Conservation (phyloP, 2,113 vertebrate genomes). For the Brachyhypopomus gauderio region DNA sequence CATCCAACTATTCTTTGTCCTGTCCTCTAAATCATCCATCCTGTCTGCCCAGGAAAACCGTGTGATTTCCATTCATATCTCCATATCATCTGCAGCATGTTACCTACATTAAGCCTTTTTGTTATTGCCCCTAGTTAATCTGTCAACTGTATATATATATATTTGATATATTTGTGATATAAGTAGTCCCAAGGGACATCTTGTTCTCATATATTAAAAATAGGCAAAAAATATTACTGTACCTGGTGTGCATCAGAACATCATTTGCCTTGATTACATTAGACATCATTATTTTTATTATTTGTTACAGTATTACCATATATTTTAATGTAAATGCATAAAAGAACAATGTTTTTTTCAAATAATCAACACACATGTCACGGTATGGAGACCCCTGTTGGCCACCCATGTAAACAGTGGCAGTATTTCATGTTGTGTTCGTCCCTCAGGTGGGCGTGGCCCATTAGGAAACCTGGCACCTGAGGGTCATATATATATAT, state of each 20-base stretch:
- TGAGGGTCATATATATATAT: too few relatives aligned
- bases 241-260: background rate
- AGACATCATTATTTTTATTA: background rate
- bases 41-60: background rate
- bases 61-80: background rate
- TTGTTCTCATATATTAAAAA: background rate
- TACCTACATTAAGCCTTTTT: constrained; percentile 22
- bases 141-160: background rate
- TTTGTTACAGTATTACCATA: too few relatives aligned
- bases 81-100: background rate
- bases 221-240: background rate
- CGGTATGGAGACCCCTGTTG: too few relatives aligned
- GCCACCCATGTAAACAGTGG: too few relatives aligned
- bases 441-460: too few relatives aligned
- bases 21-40: background rate
- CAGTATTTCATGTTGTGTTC: too few relatives aligned
- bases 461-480: too few relatives aligned
- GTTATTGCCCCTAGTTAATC: constrained; percentile 24
- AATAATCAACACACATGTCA: too few relatives aligned
- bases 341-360: background rate
- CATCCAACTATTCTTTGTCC: too few relatives aligned
- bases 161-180: background rate
- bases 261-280: background rate
- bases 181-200: background rate
- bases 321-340: too few relatives aligned